Evolutionary conservation across 2,113 vertebrate genomes (phyloP).

Genomic region (Hipposideros armiger): DNA sequence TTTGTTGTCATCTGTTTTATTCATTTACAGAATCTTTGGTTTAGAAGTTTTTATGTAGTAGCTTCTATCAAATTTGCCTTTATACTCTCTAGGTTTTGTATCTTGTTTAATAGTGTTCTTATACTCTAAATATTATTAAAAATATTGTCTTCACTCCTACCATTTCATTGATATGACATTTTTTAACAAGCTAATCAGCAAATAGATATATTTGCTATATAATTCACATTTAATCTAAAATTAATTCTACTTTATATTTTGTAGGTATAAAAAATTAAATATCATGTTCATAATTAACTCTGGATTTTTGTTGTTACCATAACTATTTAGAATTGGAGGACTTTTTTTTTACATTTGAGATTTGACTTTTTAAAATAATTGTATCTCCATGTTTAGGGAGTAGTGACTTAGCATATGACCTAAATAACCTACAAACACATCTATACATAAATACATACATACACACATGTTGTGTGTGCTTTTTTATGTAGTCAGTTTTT

Average conservation of each 20-base stretch:
- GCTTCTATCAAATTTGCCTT: background rate
- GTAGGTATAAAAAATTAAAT: background rate
- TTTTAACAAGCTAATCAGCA: background rate
- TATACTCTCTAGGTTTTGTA: background rate
- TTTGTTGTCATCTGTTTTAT: background rate
- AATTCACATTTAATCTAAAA: background rate
- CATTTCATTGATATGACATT: background rate
- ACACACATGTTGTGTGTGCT: background rate
- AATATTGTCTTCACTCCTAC: background rate
- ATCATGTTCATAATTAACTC: background rate
- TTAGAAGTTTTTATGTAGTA: background rate
- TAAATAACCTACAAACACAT: background rate
- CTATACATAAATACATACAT: background rate
- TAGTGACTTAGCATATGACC: background rate
- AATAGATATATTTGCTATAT: background rate
- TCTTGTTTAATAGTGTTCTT: background rate
- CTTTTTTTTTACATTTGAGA: background rate
- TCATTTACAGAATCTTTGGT: background rate
- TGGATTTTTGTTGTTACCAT: background rate
- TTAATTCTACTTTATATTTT: background rate
- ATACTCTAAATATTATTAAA: constrained; percentile 32
- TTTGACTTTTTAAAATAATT: background rate
- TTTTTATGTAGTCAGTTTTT: background rate
- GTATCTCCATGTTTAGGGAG: background rate
- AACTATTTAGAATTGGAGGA: background rate